Evolutionary conservation across 1,140 invertebrate genomes (phyloP).

Genomic region (Leptinotarsa undecemlineata): DNA sequence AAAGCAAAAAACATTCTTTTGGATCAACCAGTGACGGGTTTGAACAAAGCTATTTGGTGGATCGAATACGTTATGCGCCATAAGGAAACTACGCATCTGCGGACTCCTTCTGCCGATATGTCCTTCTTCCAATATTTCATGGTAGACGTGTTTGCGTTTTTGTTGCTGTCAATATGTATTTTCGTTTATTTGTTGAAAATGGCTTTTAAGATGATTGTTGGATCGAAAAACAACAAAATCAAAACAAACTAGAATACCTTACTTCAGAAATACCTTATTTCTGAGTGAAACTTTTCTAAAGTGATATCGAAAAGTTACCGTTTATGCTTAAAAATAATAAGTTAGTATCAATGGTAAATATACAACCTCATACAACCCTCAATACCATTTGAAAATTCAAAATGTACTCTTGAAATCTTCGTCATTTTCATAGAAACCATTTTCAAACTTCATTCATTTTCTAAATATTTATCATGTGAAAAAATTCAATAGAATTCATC

Average conservation of each 20-base stretch:
- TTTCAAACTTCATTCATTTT: too few relatives aligned
- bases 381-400: too few relatives aligned
- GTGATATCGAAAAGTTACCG: too few relatives aligned
- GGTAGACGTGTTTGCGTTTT: slow-evolving; percentile 28
- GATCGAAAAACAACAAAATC: not conserved
- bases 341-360: too few relatives aligned
- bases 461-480: too few relatives aligned
- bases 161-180: not conserved
- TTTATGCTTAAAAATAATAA: too few relatives aligned
- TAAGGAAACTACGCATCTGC: slow-evolving; percentile 56
- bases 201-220: not conserved
- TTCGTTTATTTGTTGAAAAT: not conserved
- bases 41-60: slow-evolving; percentile 59
- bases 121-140: slow-evolving; percentile 37
- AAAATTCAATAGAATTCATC: too few relatives aligned
- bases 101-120: slow-evolving; percentile 30
- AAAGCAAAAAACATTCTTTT: not conserved
- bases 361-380: too few relatives aligned
- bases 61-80: slow-evolving; percentile 59
- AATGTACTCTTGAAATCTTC: too few relatives aligned
- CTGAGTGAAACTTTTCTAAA: too few relatives aligned
- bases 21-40: slow-evolving; percentile 53
- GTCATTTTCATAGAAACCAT: too few relatives aligned
- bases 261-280: too few relatives aligned
- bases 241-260: not conserved